Conservation (phyloP, 2,113 vertebrate species). For the Lagopus leucura region DNA sequence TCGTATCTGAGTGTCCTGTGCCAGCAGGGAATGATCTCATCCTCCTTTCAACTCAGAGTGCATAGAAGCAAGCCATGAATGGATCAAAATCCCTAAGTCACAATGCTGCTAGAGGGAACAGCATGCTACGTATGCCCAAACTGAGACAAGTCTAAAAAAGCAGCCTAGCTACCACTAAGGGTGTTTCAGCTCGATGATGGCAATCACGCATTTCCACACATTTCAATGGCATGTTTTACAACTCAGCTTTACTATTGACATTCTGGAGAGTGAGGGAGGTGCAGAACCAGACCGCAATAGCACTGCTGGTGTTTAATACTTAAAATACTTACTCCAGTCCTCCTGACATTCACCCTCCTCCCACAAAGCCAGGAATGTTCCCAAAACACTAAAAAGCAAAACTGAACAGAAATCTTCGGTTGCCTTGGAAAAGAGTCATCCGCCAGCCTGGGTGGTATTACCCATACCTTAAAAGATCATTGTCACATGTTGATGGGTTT, state of each 20-base stretch:
- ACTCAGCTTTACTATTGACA: neutral
- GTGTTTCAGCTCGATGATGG: neutral
- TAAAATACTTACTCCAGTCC: neutral
- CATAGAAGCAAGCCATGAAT: neutral
- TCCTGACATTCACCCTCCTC: neutral
- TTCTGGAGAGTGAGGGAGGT: neutral
- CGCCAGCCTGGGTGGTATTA: neutral
- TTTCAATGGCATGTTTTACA: neutral
- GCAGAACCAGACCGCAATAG: neutral
- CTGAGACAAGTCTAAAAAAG: neutral
- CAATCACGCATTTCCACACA: neutral
- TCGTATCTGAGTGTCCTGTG: neutral
- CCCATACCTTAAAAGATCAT: neutral
- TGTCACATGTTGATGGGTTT: neutral
- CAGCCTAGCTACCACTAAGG: accelerated
- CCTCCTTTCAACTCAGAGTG: neutral
- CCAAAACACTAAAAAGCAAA: neutral
- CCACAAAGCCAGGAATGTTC: neutral
- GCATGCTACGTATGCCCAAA: neutral
- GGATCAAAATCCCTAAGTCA: neutral
- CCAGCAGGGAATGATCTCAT: neutral
- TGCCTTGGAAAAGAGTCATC: neutral
- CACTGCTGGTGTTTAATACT: neutral
- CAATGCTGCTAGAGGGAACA: neutral
- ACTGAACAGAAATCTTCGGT: neutral